Evolutionary conservation across 2,113 vertebrate species (phyloP).

Genomic region (Thermophis baileyi): DNA sequence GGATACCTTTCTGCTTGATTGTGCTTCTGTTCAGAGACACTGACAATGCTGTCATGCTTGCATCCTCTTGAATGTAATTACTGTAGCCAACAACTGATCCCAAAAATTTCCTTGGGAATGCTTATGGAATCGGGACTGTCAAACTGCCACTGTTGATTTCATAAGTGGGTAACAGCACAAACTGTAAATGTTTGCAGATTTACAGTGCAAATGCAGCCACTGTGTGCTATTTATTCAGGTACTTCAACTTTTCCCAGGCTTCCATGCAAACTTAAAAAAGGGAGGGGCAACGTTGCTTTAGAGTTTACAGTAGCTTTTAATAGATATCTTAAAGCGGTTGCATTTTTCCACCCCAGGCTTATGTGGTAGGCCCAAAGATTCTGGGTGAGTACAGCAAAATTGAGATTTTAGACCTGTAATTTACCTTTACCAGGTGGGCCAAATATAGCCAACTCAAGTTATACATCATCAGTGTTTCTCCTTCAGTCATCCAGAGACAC

Average conservation of each 20-base stretch:
- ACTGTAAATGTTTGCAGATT: not conserved
- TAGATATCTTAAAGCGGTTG: not conserved
- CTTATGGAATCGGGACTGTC: not conserved
- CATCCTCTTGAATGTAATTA: not conserved
- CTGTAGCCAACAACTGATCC: not conserved
- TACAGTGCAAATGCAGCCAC: not conserved
- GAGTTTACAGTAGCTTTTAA: not conserved
- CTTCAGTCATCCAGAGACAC: not conserved
- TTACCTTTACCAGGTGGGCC: not conserved
- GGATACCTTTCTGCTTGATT: fast-evolving
- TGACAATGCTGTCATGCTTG: not conserved
- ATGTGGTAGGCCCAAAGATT: not conserved
- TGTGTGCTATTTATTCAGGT: not conserved
- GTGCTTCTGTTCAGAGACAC: not conserved
- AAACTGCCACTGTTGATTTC: conserved; percentile 4
- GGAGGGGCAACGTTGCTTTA: not conserved
- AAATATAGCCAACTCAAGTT: not conserved
- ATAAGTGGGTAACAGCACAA: not conserved
- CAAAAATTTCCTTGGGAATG: not conserved
- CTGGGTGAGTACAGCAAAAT: not conserved
- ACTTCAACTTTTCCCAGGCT: not conserved
- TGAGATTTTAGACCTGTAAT: not conserved
- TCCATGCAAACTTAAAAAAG: not conserved
- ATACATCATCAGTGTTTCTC: not conserved
- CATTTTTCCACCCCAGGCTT: not conserved